These are phyloP conservation scores for Lordiphosa mommai DNA, from an alignment of 1,140 invertebrate species.

Conservation along the genomic window DNA sequence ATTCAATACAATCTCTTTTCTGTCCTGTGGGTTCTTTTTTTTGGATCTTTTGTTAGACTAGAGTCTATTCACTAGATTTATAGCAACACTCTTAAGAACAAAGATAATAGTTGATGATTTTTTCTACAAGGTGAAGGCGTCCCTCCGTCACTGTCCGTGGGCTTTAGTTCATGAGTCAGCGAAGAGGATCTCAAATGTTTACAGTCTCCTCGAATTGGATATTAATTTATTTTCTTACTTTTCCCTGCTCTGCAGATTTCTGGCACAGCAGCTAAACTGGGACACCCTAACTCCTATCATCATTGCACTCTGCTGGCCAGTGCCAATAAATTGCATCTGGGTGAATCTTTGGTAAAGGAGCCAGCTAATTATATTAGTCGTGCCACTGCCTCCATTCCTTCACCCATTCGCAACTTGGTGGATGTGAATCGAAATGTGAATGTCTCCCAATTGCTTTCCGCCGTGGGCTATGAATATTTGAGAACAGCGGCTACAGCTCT, in stretches of 20 bases:
- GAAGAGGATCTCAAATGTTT: conserved; percentile 12
- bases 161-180: too few species aligned
- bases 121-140: too few species aligned
- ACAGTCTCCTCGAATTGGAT: too few species aligned
- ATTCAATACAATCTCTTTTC: too few species aligned
- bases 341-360: conserved; percentile 84
- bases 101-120: too few species aligned
- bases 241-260: conserved; percentile 83
- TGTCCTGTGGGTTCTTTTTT: too few species aligned
- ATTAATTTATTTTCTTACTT: conserved; percentile 1
- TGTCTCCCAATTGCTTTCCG: conserved; percentile 85
- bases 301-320: conserved; percentile 95
- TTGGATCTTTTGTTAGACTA: too few species aligned
- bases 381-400: conserved; percentile 89
- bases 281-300: conserved; percentile 92
- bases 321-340: conserved; percentile 88
- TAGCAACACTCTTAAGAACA: too few species aligned
- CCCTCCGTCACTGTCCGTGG: too few species aligned
- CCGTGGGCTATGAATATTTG: conserved; percentile 91
- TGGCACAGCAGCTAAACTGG: conserved; percentile 94
- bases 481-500: conserved; percentile 84
- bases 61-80: too few species aligned
- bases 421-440: conserved; percentile 86
- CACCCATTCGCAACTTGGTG: conserved; percentile 89
- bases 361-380: conserved; percentile 85